A percentile compares a stretch with the other conserved stretches of the same genome.
Conservation (phyloP, 1,140 invertebrate genomes). For the Chrysopa pallens region DNA sequence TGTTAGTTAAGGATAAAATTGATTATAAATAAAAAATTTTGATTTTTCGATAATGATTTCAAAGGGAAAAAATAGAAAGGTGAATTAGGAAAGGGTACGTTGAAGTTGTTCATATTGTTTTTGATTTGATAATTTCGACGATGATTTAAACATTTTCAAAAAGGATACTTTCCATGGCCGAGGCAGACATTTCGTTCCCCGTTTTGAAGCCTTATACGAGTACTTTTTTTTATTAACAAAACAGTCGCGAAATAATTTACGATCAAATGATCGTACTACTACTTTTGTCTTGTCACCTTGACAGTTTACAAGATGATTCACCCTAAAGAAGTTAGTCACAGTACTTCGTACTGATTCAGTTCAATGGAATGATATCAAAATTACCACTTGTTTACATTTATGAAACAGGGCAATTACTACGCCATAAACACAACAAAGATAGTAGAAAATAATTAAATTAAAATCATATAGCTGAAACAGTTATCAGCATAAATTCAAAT, state of each 20-base stretch:
- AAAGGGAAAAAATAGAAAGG: background rate
- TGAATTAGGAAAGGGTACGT: background rate
- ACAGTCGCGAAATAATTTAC: background rate
- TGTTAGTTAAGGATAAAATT: conserved; percentile 16
- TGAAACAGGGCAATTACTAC: too few relatives aligned
- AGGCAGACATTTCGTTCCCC: conserved; percentile 71
- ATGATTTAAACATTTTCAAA: too few relatives aligned
- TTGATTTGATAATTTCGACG: too few relatives aligned
- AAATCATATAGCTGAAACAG: too few relatives aligned
- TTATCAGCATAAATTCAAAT: too few relatives aligned
- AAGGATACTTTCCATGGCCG: conserved; percentile 80
- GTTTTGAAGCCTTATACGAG: conserved; percentile 5
- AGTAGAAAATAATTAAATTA: too few relatives aligned
- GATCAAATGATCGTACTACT: background rate
- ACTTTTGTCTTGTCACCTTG: background rate
- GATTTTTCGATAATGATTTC: background rate
- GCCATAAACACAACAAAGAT: too few relatives aligned
- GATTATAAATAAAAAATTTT: conserved; percentile 1
- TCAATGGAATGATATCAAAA: background rate
- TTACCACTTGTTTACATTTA: too few relatives aligned
- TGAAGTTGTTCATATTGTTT: background rate
- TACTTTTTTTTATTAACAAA: background rate
- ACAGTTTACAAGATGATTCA: background rate
- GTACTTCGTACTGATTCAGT: background rate
- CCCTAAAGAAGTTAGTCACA: background rate